Base-by-base conservation (phyloP, 2,888 invertebrate genomes). In the Leptopilina syphax region DNA sequence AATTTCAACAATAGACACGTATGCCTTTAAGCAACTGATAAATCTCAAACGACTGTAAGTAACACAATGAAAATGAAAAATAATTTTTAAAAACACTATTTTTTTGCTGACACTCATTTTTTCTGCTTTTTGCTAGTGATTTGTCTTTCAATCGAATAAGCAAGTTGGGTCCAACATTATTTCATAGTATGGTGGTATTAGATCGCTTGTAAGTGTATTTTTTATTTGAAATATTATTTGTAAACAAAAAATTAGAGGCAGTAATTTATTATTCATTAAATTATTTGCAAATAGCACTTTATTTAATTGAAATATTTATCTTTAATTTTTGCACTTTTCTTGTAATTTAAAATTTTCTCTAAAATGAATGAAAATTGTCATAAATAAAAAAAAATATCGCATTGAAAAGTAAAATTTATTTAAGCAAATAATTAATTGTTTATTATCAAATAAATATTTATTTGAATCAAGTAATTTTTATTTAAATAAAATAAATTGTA, bases 11-110 rank as follows among this genome's bases (percentile, higher is more conserved):
- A 94, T 98, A 86, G 95, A 96, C 85, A 94, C 95, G 4, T 94
- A 95, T 87, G 95, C 96, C 77, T 97, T 98, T 90, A 94, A 93
- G 84, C 95, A 95, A 89, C 94, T 96, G 87, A 94, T 95, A 13
- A 94, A 95, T 81, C 92, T 97, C n/a, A 95, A 96, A 91, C 93
- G 94, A 81, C 92, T 97, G 85, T 92, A 89, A 92, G 92, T 91
- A 65, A 77, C 57, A 13, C 76, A 10, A 9, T 3, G 34, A 18
- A 8, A n/a, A 78, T 50, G 60, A 73, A 65, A 77, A 57, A 68
- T 24, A 9, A 63, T 67, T 81, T 57, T 79, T 80, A 65, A 79
- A 77, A 68, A 66, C 76, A n/a, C 78, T 85, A 81, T 79, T 79
- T 78, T 18, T 79, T 76, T 81, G 83, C 80, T 83, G 78, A 81